Evolutionary conservation across 2,113 vertebrate genomes (phyloP).

Genomic region (Tichodroma muraria): DNA sequence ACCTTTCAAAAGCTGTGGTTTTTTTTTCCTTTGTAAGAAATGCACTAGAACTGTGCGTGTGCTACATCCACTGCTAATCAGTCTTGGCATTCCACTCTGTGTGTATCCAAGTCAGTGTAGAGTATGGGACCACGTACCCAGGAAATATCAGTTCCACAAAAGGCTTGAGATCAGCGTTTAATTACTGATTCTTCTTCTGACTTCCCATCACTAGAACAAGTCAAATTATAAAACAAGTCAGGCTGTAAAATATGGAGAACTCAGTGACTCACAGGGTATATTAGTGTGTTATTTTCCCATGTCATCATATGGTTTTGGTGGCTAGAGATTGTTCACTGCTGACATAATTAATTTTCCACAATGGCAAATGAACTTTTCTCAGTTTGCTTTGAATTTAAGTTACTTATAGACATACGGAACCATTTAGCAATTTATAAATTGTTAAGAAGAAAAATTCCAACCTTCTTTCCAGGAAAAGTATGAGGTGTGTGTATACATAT

Average conservation of each 20-base stretch:
- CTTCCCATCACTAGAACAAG: not conserved
- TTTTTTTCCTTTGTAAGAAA: not conserved
- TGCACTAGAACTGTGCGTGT: not conserved
- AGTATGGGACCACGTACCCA: not conserved
- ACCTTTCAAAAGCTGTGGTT: not conserved
- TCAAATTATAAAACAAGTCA: not conserved
- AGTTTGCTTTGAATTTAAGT: not conserved
- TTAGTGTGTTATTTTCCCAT: not conserved
- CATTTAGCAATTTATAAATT: not conserved
- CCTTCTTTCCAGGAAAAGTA: not conserved
- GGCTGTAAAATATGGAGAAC: not conserved
- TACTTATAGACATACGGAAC: not conserved
- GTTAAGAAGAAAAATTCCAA: not conserved
- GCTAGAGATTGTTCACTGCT: not conserved
- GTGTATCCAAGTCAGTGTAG: not conserved
- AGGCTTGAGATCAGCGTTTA: not conserved
- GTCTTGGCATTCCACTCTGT: not conserved
- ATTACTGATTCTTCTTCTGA: not conserved
- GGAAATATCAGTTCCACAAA: not conserved
- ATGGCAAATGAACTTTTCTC: not conserved
- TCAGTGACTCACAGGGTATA: not conserved
- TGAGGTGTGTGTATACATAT: no score
- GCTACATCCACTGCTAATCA: not conserved
- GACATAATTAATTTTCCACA: not conserved
- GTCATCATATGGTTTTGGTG: not conserved